A percentile compares a stretch with the other conserved stretches of the same genome.
Conservation (phyloP, 2,113 vertebrate genomes). For the Cephalopterus ornatus region DNA sequence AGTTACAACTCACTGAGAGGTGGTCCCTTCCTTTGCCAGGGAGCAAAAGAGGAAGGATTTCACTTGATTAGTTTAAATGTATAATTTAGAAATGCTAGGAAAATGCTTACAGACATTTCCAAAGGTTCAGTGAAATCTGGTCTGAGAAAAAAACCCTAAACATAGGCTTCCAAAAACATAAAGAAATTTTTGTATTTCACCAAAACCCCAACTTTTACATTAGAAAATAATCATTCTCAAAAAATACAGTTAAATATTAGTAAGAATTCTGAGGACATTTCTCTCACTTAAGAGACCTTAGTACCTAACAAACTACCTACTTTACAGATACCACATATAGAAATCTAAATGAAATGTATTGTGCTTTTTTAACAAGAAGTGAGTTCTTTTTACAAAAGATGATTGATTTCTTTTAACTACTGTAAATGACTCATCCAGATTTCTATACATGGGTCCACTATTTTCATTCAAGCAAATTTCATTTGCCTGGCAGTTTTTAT, state of each 20-base stretch:
- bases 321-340: not conserved
- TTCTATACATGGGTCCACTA: not conserved
- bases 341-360: not conserved
- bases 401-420: not conserved
- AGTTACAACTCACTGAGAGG: not conserved
- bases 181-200: not conserved
- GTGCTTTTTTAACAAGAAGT: not conserved
- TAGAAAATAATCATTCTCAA: not conserved
- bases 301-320: not conserved
- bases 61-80: not conserved
- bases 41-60: not conserved
- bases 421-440: not conserved
- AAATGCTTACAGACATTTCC: not conserved
- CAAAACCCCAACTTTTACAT: not conserved
- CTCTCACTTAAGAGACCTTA: not conserved
- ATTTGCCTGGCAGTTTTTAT: not conserved
- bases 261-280: not conserved
- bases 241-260: not conserved
- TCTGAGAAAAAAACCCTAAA: not conserved
- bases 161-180: not conserved
- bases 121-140: not conserved
- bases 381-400: not conserved
- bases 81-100: not conserved
- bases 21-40: slow-evolving; percentile 22
- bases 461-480: not conserved